These are phyloP conservation scores for Salvelinus fontinalis DNA, from an alignment of 2,113 vertebrate genomes.

Conservation along the genomic window DNA sequence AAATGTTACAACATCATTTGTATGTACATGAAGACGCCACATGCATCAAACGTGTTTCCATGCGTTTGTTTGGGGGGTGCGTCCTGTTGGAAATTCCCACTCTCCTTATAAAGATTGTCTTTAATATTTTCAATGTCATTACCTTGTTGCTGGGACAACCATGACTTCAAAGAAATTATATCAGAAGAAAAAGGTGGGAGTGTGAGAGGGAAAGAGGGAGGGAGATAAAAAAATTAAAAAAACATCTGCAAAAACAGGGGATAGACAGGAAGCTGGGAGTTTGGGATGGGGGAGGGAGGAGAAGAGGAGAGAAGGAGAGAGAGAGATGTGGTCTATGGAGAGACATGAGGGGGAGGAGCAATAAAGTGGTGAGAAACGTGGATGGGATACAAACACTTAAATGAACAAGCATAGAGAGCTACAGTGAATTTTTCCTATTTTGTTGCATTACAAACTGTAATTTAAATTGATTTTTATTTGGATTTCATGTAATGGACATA, in stretches of 20 bases:
- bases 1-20: background rate
- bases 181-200: conserved; percentile 23
- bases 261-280: background rate
- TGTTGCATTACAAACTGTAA: no score
- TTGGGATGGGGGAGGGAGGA: background rate
- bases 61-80: background rate
- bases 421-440: background rate
- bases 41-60: background rate
- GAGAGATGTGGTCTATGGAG: background rate
- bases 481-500: no score
- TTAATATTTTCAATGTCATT: conserved; percentile 31
- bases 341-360: background rate
- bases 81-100: conserved; percentile 4
- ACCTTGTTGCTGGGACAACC: conserved; percentile 54
- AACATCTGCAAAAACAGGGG: background rate
- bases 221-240: no score
- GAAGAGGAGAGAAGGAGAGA: background rate
- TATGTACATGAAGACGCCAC: background rate
- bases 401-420: background rate
- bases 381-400: background rate
- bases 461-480: no score
- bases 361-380: background rate
- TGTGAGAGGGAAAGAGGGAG: background rate
- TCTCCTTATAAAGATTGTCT: conserved; percentile 10
- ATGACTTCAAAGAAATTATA: conserved; percentile 36